Evolutionary conservation across 1,140 invertebrate genomes (phyloP), one percentile per base, ranked within the genome.

Genomic region (Drosophila sp.): DNA sequence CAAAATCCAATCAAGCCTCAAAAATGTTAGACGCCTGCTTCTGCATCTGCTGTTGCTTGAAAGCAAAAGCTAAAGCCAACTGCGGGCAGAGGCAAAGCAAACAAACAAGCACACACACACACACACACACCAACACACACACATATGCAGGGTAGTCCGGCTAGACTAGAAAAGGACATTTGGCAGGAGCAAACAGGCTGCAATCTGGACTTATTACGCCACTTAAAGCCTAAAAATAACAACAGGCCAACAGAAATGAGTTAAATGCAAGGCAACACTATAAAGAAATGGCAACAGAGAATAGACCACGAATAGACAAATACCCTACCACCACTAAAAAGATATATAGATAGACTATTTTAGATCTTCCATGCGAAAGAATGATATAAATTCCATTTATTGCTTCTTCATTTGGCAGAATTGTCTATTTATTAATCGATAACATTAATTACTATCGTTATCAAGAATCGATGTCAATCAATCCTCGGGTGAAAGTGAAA

Each of bases 1-100:
- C 70, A 83, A 87, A 87, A 87, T 87, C 83, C 84, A 87, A 87
- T 87, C 83, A 89, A 87, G 85, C 84, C 83, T 87, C 84, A 87
- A 87, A 87, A 87, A 87, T 89, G 84, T 89, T 89, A 83, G 79
- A 77, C 79, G 83, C 79, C 83, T 87, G 35, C 44, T 30, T 65
- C 56, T 64, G 27, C 57, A 55, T 17, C 58, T 62, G 56, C 69
- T 58, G 70, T 70, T 67, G 76, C 80, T 86, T 86, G 82, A 87
- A 86, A 86, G 83, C 82, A 86, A 86, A 86, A 86, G 83, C 82
- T 82, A 86, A 86, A 86, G 83, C 79, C 71, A 79, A 69, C 79
- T 82, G 83, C 76, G 75, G 75, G 75, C 76, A 71, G 44, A 57
- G 60, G 64, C 73, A 85, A 80, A 66, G 64, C 73, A 85, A 85